These are phyloP conservation scores for Thalassophryne amazonica DNA, from an alignment of 2,797 vertebrate species.

Conservation along the genomic window DNA sequence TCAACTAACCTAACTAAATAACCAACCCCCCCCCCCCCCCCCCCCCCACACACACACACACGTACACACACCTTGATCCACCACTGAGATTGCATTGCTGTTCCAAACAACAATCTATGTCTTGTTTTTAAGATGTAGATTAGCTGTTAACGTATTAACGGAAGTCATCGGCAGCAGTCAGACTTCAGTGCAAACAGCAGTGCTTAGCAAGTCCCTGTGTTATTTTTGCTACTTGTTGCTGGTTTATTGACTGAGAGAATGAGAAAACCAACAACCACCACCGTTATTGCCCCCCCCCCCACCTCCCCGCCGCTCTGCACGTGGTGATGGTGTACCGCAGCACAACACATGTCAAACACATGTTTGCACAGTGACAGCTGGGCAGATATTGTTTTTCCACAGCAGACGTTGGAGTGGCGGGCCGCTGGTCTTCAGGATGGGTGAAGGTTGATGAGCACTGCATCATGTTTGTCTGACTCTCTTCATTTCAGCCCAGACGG, in stretches of 20 bases:
- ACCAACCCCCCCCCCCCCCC: too few species aligned
- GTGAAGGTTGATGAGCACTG: conserved; percentile 39
- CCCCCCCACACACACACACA: too few species aligned
- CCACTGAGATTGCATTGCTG: too few species aligned
- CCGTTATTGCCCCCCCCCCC: conserved; percentile 19
- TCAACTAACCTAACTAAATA: too few species aligned
- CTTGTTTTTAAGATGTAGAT: too few species aligned
- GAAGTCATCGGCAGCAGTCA: not conserved
- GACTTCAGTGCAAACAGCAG: not conserved
- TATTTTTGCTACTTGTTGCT: conserved; percentile 34
- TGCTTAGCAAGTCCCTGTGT: conserved; percentile 30
- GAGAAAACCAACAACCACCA: conserved; percentile 41
- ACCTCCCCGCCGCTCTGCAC: not conserved
- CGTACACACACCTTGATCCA: too few species aligned
- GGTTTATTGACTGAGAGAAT: conserved; percentile 52
- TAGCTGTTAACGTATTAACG: too few species aligned
- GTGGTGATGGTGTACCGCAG: not conserved
- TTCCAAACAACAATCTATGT: too few species aligned
- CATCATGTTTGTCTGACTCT: conserved; percentile 40
- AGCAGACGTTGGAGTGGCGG: not conserved
- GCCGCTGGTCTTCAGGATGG: conserved; percentile 11
- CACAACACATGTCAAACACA: conserved; percentile 16
- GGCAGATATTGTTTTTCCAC: conserved; percentile 7
- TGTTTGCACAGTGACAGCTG: conserved; percentile 56
- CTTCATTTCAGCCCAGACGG: conserved; percentile 35